Conservation (phyloP, 2,797 vertebrate species). For the Typhlichthys subterraneus region DNA sequence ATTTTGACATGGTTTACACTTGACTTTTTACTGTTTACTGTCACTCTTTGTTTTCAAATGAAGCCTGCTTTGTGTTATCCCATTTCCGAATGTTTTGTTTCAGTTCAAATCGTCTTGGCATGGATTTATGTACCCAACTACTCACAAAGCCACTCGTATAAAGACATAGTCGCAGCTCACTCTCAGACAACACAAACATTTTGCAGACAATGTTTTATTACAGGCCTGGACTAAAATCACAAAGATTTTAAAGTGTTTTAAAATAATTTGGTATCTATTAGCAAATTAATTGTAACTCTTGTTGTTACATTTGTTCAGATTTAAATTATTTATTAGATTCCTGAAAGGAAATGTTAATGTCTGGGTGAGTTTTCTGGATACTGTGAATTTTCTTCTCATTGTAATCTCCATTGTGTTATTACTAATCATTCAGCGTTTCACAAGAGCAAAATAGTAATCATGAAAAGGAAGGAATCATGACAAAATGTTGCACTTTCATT, state of each 20-base stretch:
- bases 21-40: constrained; percentile 21
- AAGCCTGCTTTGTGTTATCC: constrained; percentile 7
- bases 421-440: constrained; percentile 25
- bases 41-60: constrained; percentile 20
- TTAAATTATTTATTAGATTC: neutral
- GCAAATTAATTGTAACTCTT: constrained; percentile 8
- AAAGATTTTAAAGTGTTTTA: constrained; percentile 13
- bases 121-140: constrained; percentile 6
- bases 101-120: constrained; percentile 7
- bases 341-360: too few species aligned
- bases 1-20: constrained; percentile 31
- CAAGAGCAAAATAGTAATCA: constrained; percentile 45
- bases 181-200: neutral
- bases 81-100: constrained; percentile 5
- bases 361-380: neutral
- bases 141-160: constrained; percentile 20
- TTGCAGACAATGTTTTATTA: constrained; percentile 14
- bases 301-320: neutral
- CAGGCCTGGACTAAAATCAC: constrained; percentile 13
- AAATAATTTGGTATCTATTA: constrained; percentile 21
- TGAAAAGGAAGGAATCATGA: constrained; percentile 51
- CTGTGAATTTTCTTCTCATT: neutral
- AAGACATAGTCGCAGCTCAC: neutral
- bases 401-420: constrained; percentile 29
- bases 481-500: constrained; percentile 20